Base-by-base conservation (phyloP, 2,797 vertebrate species). In the Melanotaenia trifasciata region DNA sequence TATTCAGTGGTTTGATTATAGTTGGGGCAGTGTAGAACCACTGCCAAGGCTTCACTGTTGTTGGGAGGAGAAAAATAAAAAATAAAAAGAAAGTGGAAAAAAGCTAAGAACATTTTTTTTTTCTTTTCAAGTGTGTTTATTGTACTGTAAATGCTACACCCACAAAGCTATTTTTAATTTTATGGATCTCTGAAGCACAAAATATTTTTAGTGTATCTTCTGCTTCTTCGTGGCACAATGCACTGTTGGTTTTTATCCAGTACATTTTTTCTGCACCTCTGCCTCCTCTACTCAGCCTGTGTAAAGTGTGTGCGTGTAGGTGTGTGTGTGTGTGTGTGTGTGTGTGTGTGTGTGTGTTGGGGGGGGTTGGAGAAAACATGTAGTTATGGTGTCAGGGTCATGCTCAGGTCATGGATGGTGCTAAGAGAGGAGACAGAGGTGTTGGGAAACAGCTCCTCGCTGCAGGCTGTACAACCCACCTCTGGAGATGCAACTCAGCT, bases 1-100 rank as follows among this genome's bases (percentile, higher is more conserved):
- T 76, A 85, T 83, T 85, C 80, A 80, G 84, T 85, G 79, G 77
- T 87, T 89, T 87, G 73, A 84, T 75, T 87, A 79, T 71, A 80
- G 57, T 89, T 32, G 7, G 64, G 67, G 74, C 77, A 59, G 76
- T 69, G 45, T 50, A 65, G 32, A 54, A 67, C 61, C 68, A 82
- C 76, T 90, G 87, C 89, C 87, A 90, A 88, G 59, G 66, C 73
- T 65, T 80, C 67, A 11, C 66, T 90, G 72, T 78, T 85, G 70
- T 77, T 87, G 72, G 72, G 86, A 79, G 70, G 72, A 82, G 80
- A 54, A 68, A 51, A 43, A 66, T 70, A 78, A 58, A 16, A 8
- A 26, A 20, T 28, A 69, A 79, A 67, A 74, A 73, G 53, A 24
- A 62, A 22, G 35, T 22, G 10, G 12, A 64, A 50, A 79, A 84